A percentile compares a stretch with the other conserved stretches of the same genome.
Conservation (phyloP, 2,888 invertebrate species). For the Ceraclea dissimilis region DNA sequence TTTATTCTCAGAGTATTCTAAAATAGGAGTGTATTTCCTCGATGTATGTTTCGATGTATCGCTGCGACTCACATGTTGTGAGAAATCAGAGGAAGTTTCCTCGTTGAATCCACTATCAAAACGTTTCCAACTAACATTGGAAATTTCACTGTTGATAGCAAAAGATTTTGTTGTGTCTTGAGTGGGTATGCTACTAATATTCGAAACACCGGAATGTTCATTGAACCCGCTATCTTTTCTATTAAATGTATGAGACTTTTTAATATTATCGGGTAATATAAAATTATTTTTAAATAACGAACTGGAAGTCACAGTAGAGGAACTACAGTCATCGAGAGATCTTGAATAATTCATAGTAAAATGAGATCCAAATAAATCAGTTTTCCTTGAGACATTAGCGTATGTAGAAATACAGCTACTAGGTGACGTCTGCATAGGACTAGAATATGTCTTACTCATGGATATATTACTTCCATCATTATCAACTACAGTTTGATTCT, state of each 20-base stretch:
- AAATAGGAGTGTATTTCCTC: constrained; percentile 31
- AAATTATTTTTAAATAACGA: background rate
- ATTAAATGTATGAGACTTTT: background rate
- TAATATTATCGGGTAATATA: background rate
- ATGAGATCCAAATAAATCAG: background rate
- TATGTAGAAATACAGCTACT: constrained; percentile 22
- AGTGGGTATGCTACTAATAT: constrained; percentile 24
- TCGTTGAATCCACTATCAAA: constrained; percentile 46
- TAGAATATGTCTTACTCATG: constrained; percentile 21
- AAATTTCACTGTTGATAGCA: constrained; percentile 34
- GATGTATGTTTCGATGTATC: constrained; percentile 24
- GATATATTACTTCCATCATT: constrained; percentile 1
- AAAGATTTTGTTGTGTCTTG: constrained; percentile 19
- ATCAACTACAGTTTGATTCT: constrained; percentile 8
- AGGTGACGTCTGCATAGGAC: constrained; percentile 40
- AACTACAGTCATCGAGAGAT: background rate
- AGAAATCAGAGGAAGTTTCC: constrained; percentile 39
- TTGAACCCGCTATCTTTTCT: constrained; percentile 37
- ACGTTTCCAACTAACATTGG: constrained; percentile 44
- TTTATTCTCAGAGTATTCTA: constrained; percentile 37
- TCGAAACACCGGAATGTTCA: constrained; percentile 39
- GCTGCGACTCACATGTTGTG: constrained; percentile 13
- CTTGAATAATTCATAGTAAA: background rate
- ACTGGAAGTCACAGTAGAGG: background rate
- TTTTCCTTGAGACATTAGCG: background rate